phyloP scores from a whole-genome alignment of 1,140 invertebrate species.

The Zaprionus taronus region DNA sequence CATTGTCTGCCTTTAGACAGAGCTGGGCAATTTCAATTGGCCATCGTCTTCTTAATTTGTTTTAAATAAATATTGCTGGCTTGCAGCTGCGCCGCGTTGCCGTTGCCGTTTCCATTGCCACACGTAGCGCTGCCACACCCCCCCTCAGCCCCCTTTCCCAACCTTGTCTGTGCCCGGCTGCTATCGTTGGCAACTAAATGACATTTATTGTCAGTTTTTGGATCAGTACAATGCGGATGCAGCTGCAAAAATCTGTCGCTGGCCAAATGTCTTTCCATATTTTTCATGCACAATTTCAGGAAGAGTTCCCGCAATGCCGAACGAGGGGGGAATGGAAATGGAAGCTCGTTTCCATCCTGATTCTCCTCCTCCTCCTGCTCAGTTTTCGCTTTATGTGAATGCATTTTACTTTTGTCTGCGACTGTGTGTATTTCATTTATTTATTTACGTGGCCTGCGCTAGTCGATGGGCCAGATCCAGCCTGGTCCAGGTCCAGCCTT shows the following conservation, averaged over 20 bases:
- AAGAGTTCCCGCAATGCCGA: neutral
- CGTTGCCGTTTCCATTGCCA: constrained; percentile 2
- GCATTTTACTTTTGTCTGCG: constrained; percentile 45
- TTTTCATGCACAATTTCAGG: constrained; percentile 77
- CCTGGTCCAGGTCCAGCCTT: constrained; percentile 23
- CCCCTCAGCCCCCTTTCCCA: neutral
- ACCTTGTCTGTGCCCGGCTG: neutral
- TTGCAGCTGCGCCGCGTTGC: constrained; percentile 51
- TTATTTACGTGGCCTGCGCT: constrained; percentile 66
- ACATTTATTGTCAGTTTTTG: constrained; percentile 76
- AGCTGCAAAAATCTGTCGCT: constrained; percentile 37
- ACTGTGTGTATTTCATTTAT: constrained; percentile 51
- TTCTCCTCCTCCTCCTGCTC: constrained; percentile 15
- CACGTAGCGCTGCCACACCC: neutral
- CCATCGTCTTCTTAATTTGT: constrained; percentile 69
- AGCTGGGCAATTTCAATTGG: constrained; percentile 33
- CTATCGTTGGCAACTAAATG: constrained; percentile 61
- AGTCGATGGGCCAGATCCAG: constrained; percentile 43
- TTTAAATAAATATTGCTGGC: constrained; percentile 77
- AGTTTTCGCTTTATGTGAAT: constrained; percentile 31
- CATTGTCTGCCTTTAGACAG: neutral
- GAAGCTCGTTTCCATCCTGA: constrained; percentile 27
- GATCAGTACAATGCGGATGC: constrained; percentile 32
- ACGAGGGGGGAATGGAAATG: constrained; percentile 29
- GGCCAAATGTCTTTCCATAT: constrained; percentile 74